Evolutionary conservation across 2,797 vertebrate genomes (phyloP), one percentile per base, ranked within the genome.

Genomic region (Rousettus madagascariensis): DNA sequence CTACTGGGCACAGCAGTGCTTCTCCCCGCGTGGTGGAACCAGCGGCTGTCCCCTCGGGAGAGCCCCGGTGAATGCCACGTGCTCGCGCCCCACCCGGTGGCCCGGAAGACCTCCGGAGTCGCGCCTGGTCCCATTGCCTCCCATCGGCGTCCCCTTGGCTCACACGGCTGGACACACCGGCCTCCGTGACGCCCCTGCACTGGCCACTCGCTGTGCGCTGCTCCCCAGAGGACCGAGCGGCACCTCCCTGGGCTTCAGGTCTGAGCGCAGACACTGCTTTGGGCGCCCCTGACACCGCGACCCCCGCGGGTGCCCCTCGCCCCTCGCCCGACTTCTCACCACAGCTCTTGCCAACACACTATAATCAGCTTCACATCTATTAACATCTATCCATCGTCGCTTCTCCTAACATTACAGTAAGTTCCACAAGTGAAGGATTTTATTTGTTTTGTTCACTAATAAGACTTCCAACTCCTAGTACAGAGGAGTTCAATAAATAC

Each of bases 81-180:
- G 43, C 43, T 43, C 43, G 10, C 43, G 43, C 43, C 43, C 43
- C 43, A 9, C 43, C 43, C 9, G 43, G 43, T 10, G 11, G 43
- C 43, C 43, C 2, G 43, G 10, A 43, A 43, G 10, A 43, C 43
- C 43, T 43, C 43, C 10, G 43, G 43, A 43, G 43, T 11, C 2
- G 43, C 9, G 43, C 43, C 43, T 22, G 12, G 10, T 22, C 55
- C 63, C 41, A 8, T 22, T 7, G 24, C 43, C 5, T 74, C 36
- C 38, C 22, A 55, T 2, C 43, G 11, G 13, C 13, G 17, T 1
- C 22, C 0, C 28, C 2, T 26, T 9, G 12, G 41, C 24, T 19
- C 33, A 43, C 49, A 22, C 8, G 33, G 10, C 28, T 30, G 4
- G 30, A n/a, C 13, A 24, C 11, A 3, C 8, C 24, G 2, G 20